These are phyloP conservation scores for Pollimyrus isidori DNA, from an alignment of 2,113 vertebrate genomes.

Conservation along the genomic window DNA sequence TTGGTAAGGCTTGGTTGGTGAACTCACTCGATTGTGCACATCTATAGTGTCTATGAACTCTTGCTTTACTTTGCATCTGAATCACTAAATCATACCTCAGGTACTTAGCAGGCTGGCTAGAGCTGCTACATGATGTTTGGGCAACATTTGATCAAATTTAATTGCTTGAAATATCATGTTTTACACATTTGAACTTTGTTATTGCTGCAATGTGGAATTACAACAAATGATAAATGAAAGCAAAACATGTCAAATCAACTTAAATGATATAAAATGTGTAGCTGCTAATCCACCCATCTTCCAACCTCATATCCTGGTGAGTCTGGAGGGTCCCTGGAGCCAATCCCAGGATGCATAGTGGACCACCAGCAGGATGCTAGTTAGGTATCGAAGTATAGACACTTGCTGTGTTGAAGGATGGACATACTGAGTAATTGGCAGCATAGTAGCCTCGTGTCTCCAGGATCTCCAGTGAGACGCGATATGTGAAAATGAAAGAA, in stretches of 20 bases:
- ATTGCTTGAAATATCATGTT: neutral
- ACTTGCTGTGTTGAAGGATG: neutral
- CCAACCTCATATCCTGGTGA: neutral
- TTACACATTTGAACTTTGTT: neutral
- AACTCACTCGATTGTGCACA: neutral
- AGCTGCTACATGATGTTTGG: neutral
- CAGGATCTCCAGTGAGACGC: neutral
- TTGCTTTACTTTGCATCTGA: neutral
- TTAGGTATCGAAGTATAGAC: neutral
- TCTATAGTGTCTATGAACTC: neutral
- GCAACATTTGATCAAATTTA: neutral
- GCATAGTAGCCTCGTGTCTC: neutral
- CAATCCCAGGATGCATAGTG: neutral
- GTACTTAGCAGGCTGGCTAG: neutral
- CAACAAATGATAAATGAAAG: neutral
- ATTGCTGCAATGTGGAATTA: neutral
- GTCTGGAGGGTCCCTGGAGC: neutral
- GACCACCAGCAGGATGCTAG: neutral
- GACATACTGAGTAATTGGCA: neutral
- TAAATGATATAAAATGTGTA: neutral
- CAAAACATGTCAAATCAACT: neutral
- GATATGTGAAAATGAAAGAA: neutral
- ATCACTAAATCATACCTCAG: neutral
- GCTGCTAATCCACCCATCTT: neutral
- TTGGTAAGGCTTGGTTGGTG: neutral